A percentile compares a stretch with the other conserved stretches of the same genome.
Evolutionary conservation across 1,140 invertebrate genomes (phyloP).

Genomic region (Ceratosolen solmsi): DNA sequence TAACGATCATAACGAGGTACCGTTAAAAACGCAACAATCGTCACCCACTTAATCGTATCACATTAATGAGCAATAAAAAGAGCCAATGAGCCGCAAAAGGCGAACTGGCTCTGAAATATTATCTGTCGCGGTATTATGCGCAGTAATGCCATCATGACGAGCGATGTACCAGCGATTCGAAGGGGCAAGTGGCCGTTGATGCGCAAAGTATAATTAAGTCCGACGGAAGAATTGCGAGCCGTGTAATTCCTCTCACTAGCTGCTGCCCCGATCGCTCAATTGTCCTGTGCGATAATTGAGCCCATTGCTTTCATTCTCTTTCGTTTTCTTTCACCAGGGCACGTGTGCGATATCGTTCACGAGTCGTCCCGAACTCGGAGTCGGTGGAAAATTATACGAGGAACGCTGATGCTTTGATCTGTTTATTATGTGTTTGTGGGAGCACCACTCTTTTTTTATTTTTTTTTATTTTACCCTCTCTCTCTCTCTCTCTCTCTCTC

Average conservation of each 20-base stretch:
- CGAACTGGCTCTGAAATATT: too few species aligned
- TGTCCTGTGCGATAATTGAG: slow-evolving; percentile 38
- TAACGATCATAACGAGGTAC: background rate
- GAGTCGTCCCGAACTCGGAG: slow-evolving; percentile 12
- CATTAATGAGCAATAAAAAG: slow-evolving; percentile 13
- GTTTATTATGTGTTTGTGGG: slow-evolving; percentile 4
- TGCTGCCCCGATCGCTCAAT: background rate
- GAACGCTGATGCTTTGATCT: slow-evolving; percentile 22
- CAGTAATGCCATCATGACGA: background rate
- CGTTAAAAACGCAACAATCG: background rate
- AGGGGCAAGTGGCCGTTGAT: background rate
- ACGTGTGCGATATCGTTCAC: background rate
- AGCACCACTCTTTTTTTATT: background rate
- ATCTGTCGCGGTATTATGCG: too few species aligned
- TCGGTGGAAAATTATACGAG: slow-evolving; percentile 22
- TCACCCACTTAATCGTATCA: background rate
- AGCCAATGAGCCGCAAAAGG: background rate
- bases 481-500: background rate
- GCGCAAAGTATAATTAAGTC: slow-evolving; percentile 42
- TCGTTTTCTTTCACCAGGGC: background rate
- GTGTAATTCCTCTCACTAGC: slow-evolving; percentile 27
- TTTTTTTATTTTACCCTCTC: too few species aligned
- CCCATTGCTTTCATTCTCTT: slow-evolving; percentile 21
- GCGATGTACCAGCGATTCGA: too few species aligned
- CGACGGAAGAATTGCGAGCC: slow-evolving; percentile 32